A percentile compares a stretch with the other conserved stretches of the same genome.
These are phyloP conservation scores for Eucidaris tribuloides DNA, from an alignment of 35 echinoderm and acorn worm genomes.

Conservation along the genomic window DNA sequence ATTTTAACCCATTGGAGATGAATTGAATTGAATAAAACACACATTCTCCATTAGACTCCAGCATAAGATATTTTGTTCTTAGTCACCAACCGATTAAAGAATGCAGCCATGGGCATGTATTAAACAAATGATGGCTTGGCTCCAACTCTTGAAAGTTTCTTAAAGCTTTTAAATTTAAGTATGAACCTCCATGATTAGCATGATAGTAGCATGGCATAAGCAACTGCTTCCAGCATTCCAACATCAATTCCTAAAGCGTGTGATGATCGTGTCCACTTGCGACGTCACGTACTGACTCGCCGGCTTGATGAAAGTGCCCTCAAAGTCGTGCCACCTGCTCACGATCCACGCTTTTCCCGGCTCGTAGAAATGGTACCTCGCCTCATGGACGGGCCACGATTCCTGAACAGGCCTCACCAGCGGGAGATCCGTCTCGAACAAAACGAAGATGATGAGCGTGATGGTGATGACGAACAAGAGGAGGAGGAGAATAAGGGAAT, in stretches of 20 bases:
- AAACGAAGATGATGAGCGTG: neutral
- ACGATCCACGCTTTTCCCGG: neutral
- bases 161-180: too few species aligned
- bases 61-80: too few species aligned
- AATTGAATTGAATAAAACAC: too few species aligned
- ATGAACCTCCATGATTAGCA: too few species aligned
- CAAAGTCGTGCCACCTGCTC: constrained; percentile 1
- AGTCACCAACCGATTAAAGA: too few species aligned
- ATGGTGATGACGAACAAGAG: neutral
- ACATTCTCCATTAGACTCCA: too few species aligned
- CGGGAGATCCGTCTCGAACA: constrained; percentile 8
- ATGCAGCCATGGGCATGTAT: too few species aligned
- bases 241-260: neutral
- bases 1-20: too few species aligned
- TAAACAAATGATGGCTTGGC: too few species aligned
- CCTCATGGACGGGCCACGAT: neutral
- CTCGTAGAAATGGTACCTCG: neutral
- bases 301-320: neutral
- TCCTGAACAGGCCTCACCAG: neutral
- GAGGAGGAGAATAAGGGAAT: constrained; percentile 1
- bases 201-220: too few species aligned
- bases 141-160: too few species aligned
- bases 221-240: too few species aligned
- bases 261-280: constrained; percentile 9
- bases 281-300: neutral